Evolutionary conservation across 2,888 invertebrate genomes (phyloP), one percentile per base, ranked within the genome.

Genomic region (Gastrophysa polygoni): DNA sequence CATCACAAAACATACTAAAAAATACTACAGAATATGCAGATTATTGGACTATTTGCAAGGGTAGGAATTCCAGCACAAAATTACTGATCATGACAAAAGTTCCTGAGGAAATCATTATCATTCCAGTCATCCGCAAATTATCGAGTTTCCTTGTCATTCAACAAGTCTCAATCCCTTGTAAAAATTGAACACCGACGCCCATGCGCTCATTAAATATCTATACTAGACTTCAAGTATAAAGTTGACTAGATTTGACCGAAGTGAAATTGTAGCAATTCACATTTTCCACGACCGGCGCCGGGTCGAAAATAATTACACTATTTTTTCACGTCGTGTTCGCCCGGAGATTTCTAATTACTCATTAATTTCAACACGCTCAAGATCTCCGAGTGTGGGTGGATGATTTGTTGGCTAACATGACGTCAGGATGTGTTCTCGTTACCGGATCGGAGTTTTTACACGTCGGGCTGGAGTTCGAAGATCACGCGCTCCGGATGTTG

Each of bases 321-420:
- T 38, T 38, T 38, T 38, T 38, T 14, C n/a, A 14, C 38, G 38
- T 38, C 38, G 38, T 38, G 38, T 14, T 38, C 38, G 38, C 38
- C 38, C 1, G n/a, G n/a, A 38, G 38, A 38, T 38, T 38, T 38
- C 38, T 38, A 38, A 38, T 38, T 38, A 38, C 38, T 38, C 38
- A 38, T 38, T 38, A 38, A 38, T 38, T 38, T 38, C 38, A n/a
- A 38, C 38, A 38, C 38, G 38, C 14, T 14, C n/a, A 14, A 38
- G 14, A n/a, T 4, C n/a, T 38, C 38, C 6, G 6, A 14, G 14
- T 14, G 38, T 38, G 38, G 38, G 38, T 38, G 38, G n/a, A 38
- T 38, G 38, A 38, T 38, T 38, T 38, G 38, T 38, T 38, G 38
- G 38, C 38, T 38, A 38, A 38, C 38, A 38, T 38, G 38, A 38